A percentile compares a stretch with the other conserved stretches of the same genome.
Conservation (phyloP, 2,113 vertebrate species). For the Sterrhoptilus dennistouni region DNA sequence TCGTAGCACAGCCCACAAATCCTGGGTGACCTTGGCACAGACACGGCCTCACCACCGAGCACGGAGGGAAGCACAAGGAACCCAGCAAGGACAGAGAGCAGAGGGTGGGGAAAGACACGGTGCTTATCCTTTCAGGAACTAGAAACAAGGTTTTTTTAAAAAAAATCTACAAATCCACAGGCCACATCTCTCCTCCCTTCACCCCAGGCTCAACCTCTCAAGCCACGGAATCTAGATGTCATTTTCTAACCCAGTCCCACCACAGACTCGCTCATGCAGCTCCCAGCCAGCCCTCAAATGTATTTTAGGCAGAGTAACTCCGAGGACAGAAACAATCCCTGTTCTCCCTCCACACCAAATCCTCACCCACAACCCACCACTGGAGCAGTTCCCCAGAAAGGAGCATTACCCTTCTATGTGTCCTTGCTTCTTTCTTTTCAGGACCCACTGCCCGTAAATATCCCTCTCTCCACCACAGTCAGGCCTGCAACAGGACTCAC, state of each 20-base stretch:
- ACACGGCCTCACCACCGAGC: accelerated
- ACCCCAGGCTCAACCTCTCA: background rate
- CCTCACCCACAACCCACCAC: background rate
- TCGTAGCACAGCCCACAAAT: accelerated
- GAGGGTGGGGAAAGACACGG: accelerated
- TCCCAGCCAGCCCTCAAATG: background rate
- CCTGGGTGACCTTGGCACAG: background rate
- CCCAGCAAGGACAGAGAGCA: background rate
- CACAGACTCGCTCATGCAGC: background rate
- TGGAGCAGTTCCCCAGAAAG: background rate
- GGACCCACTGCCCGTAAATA: background rate
- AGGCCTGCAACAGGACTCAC: accelerated
- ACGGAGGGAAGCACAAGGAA: background rate
- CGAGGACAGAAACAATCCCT: background rate
- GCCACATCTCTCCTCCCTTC: background rate
- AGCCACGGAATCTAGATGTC: background rate
- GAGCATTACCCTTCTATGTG: accelerated
- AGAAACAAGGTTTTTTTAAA: background rate
- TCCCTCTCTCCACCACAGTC: background rate
- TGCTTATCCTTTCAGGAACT: accelerated
- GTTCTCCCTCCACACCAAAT: background rate
- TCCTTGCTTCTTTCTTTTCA: background rate
- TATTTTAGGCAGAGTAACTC: background rate
- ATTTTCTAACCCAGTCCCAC: background rate
- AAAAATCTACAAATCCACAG: background rate